These are phyloP conservation scores for Cephus rjabovi DNA, from an alignment of 2,888 invertebrate genomes.

Conservation along the genomic window DNA sequence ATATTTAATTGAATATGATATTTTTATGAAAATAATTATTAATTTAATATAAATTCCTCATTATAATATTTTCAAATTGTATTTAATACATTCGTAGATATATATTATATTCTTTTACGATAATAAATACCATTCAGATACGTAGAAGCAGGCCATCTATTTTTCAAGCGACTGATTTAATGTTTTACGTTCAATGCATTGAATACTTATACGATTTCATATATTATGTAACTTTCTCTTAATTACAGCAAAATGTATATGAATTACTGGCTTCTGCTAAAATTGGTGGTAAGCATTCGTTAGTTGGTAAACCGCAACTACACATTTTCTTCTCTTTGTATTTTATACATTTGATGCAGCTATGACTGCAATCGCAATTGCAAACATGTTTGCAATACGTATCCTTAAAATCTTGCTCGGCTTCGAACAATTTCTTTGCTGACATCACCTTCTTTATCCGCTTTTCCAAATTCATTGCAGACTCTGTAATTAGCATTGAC, in stretches of 20 bases:
- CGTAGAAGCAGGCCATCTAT: background rate
- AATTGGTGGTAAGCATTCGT: slow-evolving; percentile 16
- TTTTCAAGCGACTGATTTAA: background rate
- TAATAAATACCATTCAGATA: background rate
- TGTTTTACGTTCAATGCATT: background rate
- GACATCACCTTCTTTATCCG: slow-evolving; percentile 22
- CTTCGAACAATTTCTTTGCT: slow-evolving; percentile 7
- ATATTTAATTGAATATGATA: background rate
- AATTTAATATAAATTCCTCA: background rate
- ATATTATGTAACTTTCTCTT: background rate
- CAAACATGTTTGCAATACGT: background rate
- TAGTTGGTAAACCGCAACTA: slow-evolving; percentile 16
- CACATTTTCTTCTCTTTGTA: slow-evolving; percentile 9
- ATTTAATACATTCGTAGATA: background rate
- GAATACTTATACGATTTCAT: background rate
- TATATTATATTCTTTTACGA: background rate
- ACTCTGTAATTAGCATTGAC: background rate
- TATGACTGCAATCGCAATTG: slow-evolving; percentile 14
- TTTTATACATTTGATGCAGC: background rate
- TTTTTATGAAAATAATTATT: background rate
- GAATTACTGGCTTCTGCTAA: background rate
- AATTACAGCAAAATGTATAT: background rate
- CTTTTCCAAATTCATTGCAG: slow-evolving; percentile 19
- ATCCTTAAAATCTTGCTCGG: slow-evolving; percentile 3
- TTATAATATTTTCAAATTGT: background rate